phyloP scores from a whole-genome alignment of 2,888 invertebrate genomes.

The Helicoverpa assulta region DNA sequence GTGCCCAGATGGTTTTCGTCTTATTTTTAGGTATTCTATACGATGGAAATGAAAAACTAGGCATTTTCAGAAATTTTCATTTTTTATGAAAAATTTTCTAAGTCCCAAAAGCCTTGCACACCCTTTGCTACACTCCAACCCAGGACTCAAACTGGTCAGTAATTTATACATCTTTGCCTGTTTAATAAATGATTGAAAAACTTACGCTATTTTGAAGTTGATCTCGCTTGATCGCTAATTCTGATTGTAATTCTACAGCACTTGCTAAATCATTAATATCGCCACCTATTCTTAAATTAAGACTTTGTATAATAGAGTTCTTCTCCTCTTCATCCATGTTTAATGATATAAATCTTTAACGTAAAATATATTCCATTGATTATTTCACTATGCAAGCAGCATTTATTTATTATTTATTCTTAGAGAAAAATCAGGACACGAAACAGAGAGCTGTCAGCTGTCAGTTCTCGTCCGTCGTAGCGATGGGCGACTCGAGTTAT shows the following conservation, averaged over 20 bases:
- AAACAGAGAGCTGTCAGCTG: conserved; percentile 8
- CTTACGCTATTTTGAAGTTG: conserved; percentile 78
- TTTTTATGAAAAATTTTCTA: too few relatives aligned
- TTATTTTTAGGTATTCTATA: too few relatives aligned
- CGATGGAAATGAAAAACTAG: too few relatives aligned
- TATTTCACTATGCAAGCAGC: conserved; percentile 1
- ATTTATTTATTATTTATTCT: conserved; percentile 1
- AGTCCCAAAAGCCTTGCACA: too few relatives aligned
- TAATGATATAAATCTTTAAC: background rate
- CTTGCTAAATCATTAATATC: conserved; percentile 79
- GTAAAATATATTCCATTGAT: conserved; percentile 24
- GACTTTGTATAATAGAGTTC: conserved; percentile 86
- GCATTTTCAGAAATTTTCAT: too few relatives aligned
- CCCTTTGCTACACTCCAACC: too few relatives aligned
- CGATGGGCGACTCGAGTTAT: too few relatives aligned
- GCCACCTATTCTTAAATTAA: conserved; percentile 80
- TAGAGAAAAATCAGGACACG: conserved; percentile 19
- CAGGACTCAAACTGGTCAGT: too few relatives aligned
- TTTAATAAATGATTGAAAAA: conserved; percentile 23
- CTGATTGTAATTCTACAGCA: conserved; percentile 75
- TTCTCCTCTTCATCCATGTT: conserved; percentile 76
- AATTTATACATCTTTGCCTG: too few relatives aligned
- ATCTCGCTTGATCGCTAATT: conserved; percentile 72
- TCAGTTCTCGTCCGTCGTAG: background rate
- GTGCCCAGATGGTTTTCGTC: too few relatives aligned